Evolutionary conservation across 64 coral and sea anemone genomes (phyloP), one percentile per base, ranked within the genome.

Genomic region (Montipora sp.): DNA sequence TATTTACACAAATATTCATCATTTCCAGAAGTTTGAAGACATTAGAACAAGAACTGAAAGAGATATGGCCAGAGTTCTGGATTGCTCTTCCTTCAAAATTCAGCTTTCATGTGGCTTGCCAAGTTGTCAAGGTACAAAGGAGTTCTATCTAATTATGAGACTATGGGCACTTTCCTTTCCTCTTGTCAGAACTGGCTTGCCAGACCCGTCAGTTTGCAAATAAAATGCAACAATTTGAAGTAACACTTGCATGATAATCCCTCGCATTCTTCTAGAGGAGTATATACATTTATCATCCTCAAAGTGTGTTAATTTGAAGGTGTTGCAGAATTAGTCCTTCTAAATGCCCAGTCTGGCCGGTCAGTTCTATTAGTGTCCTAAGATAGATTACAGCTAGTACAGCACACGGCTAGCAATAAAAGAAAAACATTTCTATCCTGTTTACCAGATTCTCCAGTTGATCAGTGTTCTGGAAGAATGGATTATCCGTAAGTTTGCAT

Each of bases 41-140:
- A 43, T 93, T 45, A 88, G 93, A 16, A 61, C 77, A 55, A 85
- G 87, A 90, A 90, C 87, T 80, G 93, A 89, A 80, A 80, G 51
- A 77, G 95, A 96, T 73, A 83, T 96, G 78, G 83, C 91, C 66
- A 96, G 74, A 75, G 88, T 96, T 21, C 87, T 96, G 20, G 95
- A 90, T 53, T 93, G 81, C 77, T 96, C 95, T 12, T 90, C 95
- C 22, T 92, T 92, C 47, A 81, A 87, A 67, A 83, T 93, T 58
- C 59, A 93, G 43, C 59, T 50, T 10, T 72, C 82, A 49, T 72
- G 82, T 74, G 23, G 50, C 14, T 51, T 77, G 77, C 80, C 44
- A 2, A 73, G 16, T 67, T 65, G 73, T 23, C 70, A 82, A 68
- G 85, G 85, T 93, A 90, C 5, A 49, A 5, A 16, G 5, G 7